A percentile compares a stretch with the other conserved stretches of the same genome.
These are phyloP conservation scores for Zeus faber DNA, from an alignment of 2,113 vertebrate species.

Conservation along the genomic window DNA sequence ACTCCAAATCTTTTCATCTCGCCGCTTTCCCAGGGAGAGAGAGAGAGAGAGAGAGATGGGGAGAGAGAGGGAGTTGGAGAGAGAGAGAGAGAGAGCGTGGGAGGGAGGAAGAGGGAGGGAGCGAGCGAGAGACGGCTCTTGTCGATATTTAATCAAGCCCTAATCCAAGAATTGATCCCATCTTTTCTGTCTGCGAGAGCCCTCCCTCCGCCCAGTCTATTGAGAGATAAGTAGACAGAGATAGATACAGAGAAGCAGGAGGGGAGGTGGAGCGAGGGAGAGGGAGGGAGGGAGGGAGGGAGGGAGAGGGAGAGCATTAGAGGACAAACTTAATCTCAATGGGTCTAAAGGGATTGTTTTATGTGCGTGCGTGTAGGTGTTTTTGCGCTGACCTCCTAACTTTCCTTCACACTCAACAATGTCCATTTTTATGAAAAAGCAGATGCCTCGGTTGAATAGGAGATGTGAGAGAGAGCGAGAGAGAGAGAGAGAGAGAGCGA, in stretches of 20 bases:
- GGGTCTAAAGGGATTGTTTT: slow-evolving; percentile 5
- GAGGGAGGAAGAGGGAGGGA: too few relatives aligned
- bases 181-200: slow-evolving; percentile 21
- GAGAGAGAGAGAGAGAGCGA: too few relatives aligned
- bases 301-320: neutral
- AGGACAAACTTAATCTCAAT: slow-evolving; percentile 27
- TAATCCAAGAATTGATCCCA: slow-evolving; percentile 55
- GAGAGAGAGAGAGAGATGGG: too few relatives aligned
- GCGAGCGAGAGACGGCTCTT: slow-evolving; percentile 14
- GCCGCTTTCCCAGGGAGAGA: too few relatives aligned
- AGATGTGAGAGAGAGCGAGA: too few relatives aligned
- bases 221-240: slow-evolving; percentile 32
- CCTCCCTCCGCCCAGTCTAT: neutral
- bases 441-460: too few relatives aligned
- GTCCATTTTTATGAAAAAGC: too few relatives aligned
- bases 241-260: neutral
- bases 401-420: too few relatives aligned
- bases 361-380: neutral
- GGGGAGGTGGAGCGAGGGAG: slow-evolving; percentile 5
- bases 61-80: too few relatives aligned
- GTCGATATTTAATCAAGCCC: slow-evolving; percentile 64
- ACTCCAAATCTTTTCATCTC: too few relatives aligned
- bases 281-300: neutral
- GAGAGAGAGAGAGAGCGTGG: too few relatives aligned
- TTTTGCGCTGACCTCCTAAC: too few relatives aligned